phyloP scores from a whole-genome alignment of 2,888 invertebrate species.

The Drosophila fulvimacula region DNA sequence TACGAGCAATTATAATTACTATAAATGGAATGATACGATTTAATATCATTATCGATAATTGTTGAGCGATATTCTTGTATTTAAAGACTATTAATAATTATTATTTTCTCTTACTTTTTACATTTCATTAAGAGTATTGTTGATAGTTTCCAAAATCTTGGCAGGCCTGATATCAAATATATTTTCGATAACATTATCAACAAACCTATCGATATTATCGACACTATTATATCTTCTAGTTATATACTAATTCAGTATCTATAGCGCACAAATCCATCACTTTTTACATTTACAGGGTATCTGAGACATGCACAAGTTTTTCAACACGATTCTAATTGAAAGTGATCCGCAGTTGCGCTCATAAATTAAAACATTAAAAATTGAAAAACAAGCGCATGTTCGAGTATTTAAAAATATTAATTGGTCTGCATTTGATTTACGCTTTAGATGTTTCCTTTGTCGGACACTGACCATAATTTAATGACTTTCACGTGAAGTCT shows the following conservation, averaged over 20 bases:
- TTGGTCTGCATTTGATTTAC: constrained; percentile 50
- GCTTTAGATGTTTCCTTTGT: constrained; percentile 46
- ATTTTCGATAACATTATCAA: not conserved
- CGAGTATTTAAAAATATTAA: constrained; percentile 47
- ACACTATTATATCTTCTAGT: no score
- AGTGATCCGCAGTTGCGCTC: constrained; percentile 43
- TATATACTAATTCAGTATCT: no score
- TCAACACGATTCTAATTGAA: constrained; percentile 49
- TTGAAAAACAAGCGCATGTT: constrained; percentile 46
- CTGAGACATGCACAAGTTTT: constrained; percentile 35
- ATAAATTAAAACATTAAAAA: constrained; percentile 65
- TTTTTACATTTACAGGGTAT: constrained; percentile 19
- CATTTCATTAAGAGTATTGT: no score
- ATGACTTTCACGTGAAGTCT: constrained; percentile 23
- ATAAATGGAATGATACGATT: no score
- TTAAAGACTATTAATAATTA: no score
- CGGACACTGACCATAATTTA: constrained; percentile 32
- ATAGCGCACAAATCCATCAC: not conserved
- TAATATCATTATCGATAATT: no score
- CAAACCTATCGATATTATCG: not conserved
- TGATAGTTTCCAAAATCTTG: not conserved
- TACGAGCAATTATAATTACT: not conserved
- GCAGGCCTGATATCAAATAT: not conserved
- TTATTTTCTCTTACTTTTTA: no score
- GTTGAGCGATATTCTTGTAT: no score